Evolutionary conservation across 1,140 invertebrate genomes (phyloP).

Genomic region (Pseudomyrmex sp.): DNA sequence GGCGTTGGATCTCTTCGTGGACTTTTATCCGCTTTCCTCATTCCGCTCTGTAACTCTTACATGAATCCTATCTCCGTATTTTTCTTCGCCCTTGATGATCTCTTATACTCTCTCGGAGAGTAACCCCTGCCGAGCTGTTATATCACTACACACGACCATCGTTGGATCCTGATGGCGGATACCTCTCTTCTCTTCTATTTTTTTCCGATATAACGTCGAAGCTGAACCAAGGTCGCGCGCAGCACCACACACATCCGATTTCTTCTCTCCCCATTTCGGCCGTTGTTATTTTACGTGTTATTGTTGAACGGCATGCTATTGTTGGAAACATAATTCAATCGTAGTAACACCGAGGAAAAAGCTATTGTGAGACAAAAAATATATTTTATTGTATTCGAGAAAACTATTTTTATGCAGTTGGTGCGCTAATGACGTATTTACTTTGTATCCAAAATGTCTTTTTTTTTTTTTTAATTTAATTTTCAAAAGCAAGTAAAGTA

Average conservation of each 20-base stretch:
- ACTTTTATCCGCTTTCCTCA: constrained; percentile 69
- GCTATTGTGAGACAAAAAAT: too few species aligned
- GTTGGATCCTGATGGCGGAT: constrained; percentile 14
- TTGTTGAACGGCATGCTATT: background rate
- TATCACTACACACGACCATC: constrained; percentile 53
- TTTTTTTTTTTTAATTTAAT: too few species aligned
- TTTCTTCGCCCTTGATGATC: constrained; percentile 57
- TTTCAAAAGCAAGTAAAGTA: too few species aligned
- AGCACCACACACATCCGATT: constrained; percentile 28
- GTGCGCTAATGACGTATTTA: too few species aligned
- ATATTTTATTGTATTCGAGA: too few species aligned
- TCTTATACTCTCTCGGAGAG: constrained; percentile 55
- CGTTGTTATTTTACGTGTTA: constrained; percentile 21
- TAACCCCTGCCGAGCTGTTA: constrained; percentile 41
- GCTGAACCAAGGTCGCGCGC: constrained; percentile 29
- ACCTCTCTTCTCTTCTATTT: constrained; percentile 34
- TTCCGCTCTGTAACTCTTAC: constrained; percentile 63
- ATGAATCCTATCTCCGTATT: constrained; percentile 68
- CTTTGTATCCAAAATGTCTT: too few species aligned
- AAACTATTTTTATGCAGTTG: too few species aligned
- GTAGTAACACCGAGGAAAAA: too few species aligned
- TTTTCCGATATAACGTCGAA: constrained; percentile 38
- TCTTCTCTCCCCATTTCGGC: background rate
- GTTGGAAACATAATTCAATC: too few species aligned
- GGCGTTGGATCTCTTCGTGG: constrained; percentile 59